phyloP scores from a whole-genome alignment of 2,888 invertebrate species.

The Bimastos eiseni region DNA sequence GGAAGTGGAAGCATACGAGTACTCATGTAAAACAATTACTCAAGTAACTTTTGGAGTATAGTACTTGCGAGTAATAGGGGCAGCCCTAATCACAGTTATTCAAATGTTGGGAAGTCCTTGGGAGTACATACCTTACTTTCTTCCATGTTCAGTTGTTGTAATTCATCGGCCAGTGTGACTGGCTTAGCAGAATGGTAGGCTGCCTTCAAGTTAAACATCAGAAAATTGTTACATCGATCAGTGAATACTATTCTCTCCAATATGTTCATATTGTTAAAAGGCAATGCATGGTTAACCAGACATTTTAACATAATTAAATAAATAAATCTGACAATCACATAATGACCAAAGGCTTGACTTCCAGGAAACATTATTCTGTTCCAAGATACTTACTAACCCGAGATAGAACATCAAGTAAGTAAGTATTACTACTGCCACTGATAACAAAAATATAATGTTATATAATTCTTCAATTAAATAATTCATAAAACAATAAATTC shows the following conservation, averaged over 20 bases:
- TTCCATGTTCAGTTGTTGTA: conserved; percentile 54
- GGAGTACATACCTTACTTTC: conserved; percentile 53
- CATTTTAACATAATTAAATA: not conserved
- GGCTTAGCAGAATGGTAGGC: conserved; percentile 58
- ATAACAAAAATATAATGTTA: not conserved
- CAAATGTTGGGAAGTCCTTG: no score
- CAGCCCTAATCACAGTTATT: no score
- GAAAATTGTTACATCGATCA: not conserved
- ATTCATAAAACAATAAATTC: not conserved
- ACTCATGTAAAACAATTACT: no score
- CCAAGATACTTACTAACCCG: no score
- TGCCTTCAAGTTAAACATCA: not conserved
- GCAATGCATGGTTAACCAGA: not conserved
- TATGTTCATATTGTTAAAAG: not conserved
- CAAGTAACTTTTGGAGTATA: no score
- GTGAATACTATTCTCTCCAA: not conserved
- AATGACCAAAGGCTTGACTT: not conserved
- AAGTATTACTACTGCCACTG: not conserved
- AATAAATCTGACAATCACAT: not conserved
- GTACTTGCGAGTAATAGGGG: no score
- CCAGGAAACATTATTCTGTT: no score
- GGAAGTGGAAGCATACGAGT: no score
- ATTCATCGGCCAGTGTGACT: conserved; percentile 54
- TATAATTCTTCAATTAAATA: no score
- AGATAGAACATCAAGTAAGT: not conserved